These are phyloP conservation scores for Cryptocephalus primarius DNA, from an alignment of 2,888 invertebrate species.

Conservation along the genomic window DNA sequence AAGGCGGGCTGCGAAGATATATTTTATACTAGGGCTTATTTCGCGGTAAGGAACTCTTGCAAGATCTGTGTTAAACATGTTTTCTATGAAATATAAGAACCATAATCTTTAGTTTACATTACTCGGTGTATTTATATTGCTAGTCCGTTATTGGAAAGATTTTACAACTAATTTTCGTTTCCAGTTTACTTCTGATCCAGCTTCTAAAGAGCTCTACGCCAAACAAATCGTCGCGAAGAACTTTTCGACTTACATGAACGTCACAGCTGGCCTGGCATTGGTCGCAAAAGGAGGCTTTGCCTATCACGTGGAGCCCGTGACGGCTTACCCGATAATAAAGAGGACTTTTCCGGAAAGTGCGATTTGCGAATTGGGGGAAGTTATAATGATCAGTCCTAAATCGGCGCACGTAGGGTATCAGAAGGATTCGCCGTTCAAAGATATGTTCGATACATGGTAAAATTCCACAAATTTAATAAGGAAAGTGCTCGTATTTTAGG, in stretches of 20 bases:
- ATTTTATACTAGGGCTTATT: constrained; percentile 49
- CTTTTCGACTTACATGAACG: constrained; percentile 20
- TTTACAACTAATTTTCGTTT: neutral
- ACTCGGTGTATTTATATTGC: too few species aligned
- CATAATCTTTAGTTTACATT: too few species aligned
- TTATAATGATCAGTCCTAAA: constrained; percentile 23
- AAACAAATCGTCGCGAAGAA: constrained; percentile 8
- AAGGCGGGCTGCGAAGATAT: constrained; percentile 51
- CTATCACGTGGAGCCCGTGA: constrained; percentile 29
- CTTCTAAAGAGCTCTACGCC: neutral
- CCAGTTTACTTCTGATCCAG: neutral
- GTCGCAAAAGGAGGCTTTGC: constrained; percentile 29
- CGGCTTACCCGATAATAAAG: constrained; percentile 30
- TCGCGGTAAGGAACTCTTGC: constrained; percentile 28
- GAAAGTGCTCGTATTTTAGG: too few species aligned
- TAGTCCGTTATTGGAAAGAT: too few species aligned
- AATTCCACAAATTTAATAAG: neutral
- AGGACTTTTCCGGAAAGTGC: constrained; percentile 24
- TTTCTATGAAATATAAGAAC: too few species aligned
- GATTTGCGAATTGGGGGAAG: constrained; percentile 30
- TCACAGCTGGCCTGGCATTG: constrained; percentile 21
- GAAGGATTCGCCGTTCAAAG: constrained; percentile 29
- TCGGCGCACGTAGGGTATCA: constrained; percentile 23
- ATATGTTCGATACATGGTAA: constrained; percentile 30
- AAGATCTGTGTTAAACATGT: too few species aligned